Percentiles rank a stretch among this genome's conserved stretches.
Evolutionary conservation across 2,888 invertebrate species (phyloP).

Genomic region (Glyphotaelius pellucidus): DNA sequence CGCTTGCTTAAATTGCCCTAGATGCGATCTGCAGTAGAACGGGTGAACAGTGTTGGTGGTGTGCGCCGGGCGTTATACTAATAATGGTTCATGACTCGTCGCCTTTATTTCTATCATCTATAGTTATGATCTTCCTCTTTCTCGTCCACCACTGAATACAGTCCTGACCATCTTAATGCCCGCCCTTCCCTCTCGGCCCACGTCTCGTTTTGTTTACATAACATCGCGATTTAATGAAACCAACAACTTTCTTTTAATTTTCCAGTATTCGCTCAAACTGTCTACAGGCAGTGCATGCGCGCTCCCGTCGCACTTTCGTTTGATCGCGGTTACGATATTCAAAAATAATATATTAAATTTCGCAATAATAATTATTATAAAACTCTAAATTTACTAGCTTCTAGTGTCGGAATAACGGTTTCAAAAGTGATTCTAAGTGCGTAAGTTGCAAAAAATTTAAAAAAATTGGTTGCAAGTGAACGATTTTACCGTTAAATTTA

Average conservation of each 20-base stretch:
- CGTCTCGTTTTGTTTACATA: constrained; percentile 13
- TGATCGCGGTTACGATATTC: background rate
- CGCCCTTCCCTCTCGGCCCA: background rate
- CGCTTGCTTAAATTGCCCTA: too few relatives aligned
- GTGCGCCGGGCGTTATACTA: too few relatives aligned
- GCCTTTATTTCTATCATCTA: too few relatives aligned
- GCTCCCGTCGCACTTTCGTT: background rate
- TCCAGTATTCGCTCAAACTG: constrained; percentile 49
- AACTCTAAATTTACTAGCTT: background rate
- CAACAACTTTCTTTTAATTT: constrained; percentile 53
- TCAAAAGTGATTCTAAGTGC: background rate
- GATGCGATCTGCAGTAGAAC: too few relatives aligned
- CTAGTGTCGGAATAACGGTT: background rate
- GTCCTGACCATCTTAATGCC: background rate
- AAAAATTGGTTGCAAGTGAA: background rate
- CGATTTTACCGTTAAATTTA: background rate
- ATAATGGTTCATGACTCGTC: too few relatives aligned
- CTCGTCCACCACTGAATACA: background rate
- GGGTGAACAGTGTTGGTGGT: too few relatives aligned
- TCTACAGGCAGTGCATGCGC: constrained; percentile 17
- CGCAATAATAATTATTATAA: too few relatives aligned
- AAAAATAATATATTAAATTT: background rate
- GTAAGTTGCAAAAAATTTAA: background rate
- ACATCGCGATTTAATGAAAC: constrained; percentile 21
- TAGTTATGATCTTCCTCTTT: background rate